Percentiles rank a stretch among this genome's conserved stretches.
Evolutionary conservation across 2,888 invertebrate species (phyloP).

Genomic region (Chymomyza fuscimana): DNA sequence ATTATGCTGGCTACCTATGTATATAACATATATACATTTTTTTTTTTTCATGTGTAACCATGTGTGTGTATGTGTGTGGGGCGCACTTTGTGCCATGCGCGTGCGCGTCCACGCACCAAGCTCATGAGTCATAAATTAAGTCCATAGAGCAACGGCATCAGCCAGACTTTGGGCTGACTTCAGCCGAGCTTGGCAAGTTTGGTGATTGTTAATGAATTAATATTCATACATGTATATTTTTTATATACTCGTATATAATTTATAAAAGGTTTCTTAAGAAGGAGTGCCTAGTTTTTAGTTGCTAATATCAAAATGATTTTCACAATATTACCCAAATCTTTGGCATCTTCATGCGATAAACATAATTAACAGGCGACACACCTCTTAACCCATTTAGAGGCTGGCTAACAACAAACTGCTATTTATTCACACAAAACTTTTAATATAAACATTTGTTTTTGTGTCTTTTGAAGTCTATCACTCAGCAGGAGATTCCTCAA

Average conservation of each 20-base stretch:
- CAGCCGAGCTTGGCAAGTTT: neutral
- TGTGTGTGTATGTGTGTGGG: neutral
- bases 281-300: neutral
- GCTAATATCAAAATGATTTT: neutral
- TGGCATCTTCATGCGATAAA: neutral
- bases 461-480: neutral
- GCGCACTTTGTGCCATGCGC: constrained; percentile 36
- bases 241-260: neutral
- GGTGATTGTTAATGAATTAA: neutral
- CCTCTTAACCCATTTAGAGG: neutral
- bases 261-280: neutral
- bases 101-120: constrained; percentile 41
- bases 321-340: neutral
- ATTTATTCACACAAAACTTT: neutral
- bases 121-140: constrained; percentile 45
- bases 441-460: neutral
- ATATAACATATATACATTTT: neutral
- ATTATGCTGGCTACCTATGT: neutral
- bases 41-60: neutral
- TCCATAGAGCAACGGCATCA: neutral
- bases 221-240: neutral
- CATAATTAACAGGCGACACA: neutral
- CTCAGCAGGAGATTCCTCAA: neutral
- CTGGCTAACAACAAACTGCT: neutral
- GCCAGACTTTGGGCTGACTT: neutral